phyloP scores from a whole-genome alignment of 2,888 invertebrate genomes.

The Lithophane ornitopus region DNA sequence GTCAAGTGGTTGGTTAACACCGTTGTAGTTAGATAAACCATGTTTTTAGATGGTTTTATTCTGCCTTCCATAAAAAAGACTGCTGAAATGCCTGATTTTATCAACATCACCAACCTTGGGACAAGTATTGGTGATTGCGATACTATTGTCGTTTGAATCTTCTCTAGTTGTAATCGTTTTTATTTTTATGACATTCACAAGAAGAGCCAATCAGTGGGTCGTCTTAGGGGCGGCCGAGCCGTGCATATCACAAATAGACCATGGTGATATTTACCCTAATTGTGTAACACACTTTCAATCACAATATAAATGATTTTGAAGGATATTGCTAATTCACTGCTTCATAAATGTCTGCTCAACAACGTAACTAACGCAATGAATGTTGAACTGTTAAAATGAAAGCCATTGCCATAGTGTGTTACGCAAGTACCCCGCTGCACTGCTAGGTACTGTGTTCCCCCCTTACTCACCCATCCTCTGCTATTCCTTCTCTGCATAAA shows the following conservation, averaged over 20 bases:
- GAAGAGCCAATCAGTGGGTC: not conserved
- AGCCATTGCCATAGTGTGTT: no score
- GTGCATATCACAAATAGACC: not conserved
- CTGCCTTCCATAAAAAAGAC: not conserved
- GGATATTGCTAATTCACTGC: no score
- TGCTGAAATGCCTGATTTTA: not conserved
- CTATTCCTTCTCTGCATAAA: not conserved
- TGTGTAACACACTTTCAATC: no score
- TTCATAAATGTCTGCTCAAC: no score
- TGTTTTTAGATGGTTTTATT: constrained; percentile 7
- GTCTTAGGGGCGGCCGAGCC: not conserved
- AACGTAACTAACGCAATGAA: no score
- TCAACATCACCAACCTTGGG: not conserved
- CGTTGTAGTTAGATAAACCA: constrained; percentile 12
- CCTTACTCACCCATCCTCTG: not conserved
- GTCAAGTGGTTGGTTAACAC: constrained; percentile 20
- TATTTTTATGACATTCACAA: not conserved
- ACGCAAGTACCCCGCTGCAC: no score
- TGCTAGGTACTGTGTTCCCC: not conserved
- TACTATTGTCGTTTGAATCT: no score
- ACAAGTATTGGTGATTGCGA: not conserved
- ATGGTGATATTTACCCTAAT: not conserved
- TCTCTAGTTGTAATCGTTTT: not conserved
- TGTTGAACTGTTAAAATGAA: no score
- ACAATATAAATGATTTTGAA: no score